Evolutionary conservation across 2,888 invertebrate genomes (phyloP).

Genomic region (Pristionchus exspectatus): DNA sequence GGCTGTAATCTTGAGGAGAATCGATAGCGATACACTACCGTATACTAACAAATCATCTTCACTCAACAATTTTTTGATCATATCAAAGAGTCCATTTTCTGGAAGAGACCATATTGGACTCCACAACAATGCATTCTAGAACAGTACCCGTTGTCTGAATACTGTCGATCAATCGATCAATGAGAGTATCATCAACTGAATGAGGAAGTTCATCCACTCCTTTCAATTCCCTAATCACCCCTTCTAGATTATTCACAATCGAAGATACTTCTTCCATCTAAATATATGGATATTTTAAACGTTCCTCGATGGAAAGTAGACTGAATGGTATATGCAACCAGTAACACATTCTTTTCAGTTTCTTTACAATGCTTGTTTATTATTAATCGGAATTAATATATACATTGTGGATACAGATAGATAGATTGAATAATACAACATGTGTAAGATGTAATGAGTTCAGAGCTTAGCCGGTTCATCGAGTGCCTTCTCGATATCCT

Average conservation of each 20-base stretch:
- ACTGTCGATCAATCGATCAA: conserved; percentile 64
- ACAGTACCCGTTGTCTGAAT: conserved; percentile 23
- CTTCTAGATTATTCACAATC: conserved; percentile 38
- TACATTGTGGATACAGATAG: conserved; percentile 4
- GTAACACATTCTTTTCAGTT: neutral
- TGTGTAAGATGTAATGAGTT: conserved; percentile 4
- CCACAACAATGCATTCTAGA: neutral
- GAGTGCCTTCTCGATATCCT: conserved; percentile 75
- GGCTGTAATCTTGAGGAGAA: conserved; percentile 32
- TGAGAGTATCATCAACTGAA: conserved; percentile 65
- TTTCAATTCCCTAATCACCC: conserved; percentile 18
- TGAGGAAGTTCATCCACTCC: conserved; percentile 65
- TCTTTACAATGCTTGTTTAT: neutral
- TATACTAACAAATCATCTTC: neutral
- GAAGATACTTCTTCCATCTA: conserved; percentile 36
- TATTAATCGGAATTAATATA: conserved; percentile 36
- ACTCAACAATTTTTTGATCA: neutral
- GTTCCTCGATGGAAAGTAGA: neutral
- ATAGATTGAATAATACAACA: neutral
- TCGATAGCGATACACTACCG: conserved; percentile 33
- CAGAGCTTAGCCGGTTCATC: conserved; percentile 60
- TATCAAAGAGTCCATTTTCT: conserved; percentile 9
- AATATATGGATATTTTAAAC: neutral
- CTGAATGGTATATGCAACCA: conserved; percentile 32
- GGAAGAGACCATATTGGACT: neutral